Evolutionary conservation across 2,113 vertebrate genomes (phyloP).

Genomic region (Miniopterus natalensis): DNA sequence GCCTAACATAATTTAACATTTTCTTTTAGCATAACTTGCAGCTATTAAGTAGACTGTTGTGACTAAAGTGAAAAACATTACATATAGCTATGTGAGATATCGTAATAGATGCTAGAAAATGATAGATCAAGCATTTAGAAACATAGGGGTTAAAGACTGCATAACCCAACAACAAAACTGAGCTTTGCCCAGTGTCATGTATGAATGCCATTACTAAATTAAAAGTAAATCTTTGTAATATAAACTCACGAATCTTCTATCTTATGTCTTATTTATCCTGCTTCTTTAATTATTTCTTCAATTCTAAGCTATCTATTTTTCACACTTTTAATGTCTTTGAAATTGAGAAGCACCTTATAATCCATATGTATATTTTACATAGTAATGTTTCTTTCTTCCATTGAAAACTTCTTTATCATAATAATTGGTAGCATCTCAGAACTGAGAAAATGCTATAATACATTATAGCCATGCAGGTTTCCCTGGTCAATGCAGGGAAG

Average conservation of each 20-base stretch:
- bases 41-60: not conserved
- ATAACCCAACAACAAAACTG: not conserved
- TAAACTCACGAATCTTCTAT: not conserved
- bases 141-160: accelerated
- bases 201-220: not conserved
- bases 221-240: conserved; percentile 25
- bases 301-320: conserved; percentile 17
- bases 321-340: conserved; percentile 40
- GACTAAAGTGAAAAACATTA: not conserved
- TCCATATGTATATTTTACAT: not conserved
- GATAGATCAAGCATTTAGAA: not conserved
- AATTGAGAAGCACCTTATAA: not conserved
- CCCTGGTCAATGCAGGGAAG: not conserved
- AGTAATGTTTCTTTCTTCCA: not conserved
- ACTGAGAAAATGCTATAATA: not conserved
- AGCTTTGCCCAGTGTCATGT: not conserved
- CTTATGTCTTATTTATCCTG: not conserved
- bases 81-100: not conserved
- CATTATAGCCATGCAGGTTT: not conserved
- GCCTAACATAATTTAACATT: not conserved
- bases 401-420: not conserved
- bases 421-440: not conserved
- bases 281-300: not conserved
- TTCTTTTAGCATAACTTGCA: not conserved
- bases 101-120: not conserved